Evolutionary conservation across 1,140 invertebrate species (phyloP), one percentile per base, ranked within the genome.

Genomic region (Diploscapter pachys): DNA sequence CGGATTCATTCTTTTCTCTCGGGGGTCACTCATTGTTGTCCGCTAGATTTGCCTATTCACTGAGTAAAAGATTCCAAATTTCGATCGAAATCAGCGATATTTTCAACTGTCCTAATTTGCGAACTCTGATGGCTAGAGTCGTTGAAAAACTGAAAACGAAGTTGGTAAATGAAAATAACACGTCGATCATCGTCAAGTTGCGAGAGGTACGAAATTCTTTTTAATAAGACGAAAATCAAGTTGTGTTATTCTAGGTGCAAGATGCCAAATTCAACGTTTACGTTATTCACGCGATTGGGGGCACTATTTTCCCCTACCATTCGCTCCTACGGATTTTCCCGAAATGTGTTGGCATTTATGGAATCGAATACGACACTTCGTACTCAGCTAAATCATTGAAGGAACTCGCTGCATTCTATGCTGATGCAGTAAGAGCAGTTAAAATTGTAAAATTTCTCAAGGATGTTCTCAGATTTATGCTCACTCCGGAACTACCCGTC

Each of bases 261-360:
- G 31, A 31, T 31, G 53, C 75, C 4, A 77, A 55, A 57, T 31
- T 80, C 63, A 80, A 75, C 54, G 67, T 82, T 49, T 81, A 77
- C 52, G 63, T 78, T 61, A 77, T 83, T 31, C 81, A 81, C 55
- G 79, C 81, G 5, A 82, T 81, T 64, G 80, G 81, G 11, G 81
- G 81, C 11, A 79, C 81, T 0, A 76, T 82, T 49, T 80, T 72
- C 55, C 80, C 81, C 31, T 81, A 81, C 59, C 78, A 80, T 57
- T 57, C 80, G n/a, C 70, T 81, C 52, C 49, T 78, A 9, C 52
- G 67, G 51, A 64, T 80, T 11, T 75, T 81, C 51, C 81, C 81
- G 4, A 67, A 69, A 50, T 52, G 76, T 31, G 48, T 66, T 51
- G 72, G 69, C 59, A n/a, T 83, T 31, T 83, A 81, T 67, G 81